phyloP scores from a whole-genome alignment of 1,140 invertebrate species.

The Macrotrachela quadricornifera region DNA sequence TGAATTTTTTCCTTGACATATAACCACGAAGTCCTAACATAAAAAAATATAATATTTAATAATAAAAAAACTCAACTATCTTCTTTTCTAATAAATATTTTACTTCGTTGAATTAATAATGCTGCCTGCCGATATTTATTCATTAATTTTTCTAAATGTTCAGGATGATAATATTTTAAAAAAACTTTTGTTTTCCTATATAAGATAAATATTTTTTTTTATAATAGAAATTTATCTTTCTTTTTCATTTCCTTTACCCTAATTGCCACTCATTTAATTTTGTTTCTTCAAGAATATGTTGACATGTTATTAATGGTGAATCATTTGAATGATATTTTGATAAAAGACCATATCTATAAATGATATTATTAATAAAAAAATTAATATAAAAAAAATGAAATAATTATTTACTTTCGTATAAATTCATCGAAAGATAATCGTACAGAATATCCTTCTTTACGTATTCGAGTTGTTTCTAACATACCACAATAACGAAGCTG shows the following conservation, averaged over 20 bases:
- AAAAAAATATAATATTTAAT: no score
- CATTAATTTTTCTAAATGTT: constrained; percentile 1
- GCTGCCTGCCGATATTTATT: background rate
- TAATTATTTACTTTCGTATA: constrained; percentile 19
- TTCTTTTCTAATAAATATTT: background rate
- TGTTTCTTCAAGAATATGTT: background rate
- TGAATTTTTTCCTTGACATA: no score
- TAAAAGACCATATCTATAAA: no score
- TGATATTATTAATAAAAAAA: no score
- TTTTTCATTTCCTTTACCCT: no score
- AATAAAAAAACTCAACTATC: no score
- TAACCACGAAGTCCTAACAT: no score
- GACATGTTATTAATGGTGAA: background rate
- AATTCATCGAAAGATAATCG: constrained; percentile 55
- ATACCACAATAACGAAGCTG: constrained; percentile 45
- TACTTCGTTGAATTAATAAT: constrained; percentile 8
- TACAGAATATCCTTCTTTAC: constrained; percentile 58
- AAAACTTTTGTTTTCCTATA: constrained; percentile 6
- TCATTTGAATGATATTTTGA: no score
- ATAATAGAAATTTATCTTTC: no score
- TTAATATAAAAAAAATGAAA: no score
- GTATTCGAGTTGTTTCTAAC: constrained; percentile 55
- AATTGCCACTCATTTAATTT: constrained; percentile 3
- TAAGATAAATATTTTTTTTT: background rate
- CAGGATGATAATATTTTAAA: constrained; percentile 8